A percentile compares a stretch with the other conserved stretches of the same genome.
Conservation (phyloP, 2,888 invertebrate genomes). For the Pimpla rufipes region DNA sequence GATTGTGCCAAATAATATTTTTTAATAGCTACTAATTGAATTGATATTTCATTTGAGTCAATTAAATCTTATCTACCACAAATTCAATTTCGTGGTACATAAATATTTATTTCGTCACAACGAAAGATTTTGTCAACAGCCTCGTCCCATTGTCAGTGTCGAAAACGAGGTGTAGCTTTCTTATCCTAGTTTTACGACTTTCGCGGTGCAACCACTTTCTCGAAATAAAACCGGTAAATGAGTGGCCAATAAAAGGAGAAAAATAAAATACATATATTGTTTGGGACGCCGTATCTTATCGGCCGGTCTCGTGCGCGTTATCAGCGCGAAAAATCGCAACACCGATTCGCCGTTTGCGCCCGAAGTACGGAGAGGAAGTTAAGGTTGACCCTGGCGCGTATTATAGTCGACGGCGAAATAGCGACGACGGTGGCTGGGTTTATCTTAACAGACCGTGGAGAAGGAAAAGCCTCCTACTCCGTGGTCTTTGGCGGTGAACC, state of each 20-base stretch:
- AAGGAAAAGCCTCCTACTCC: conserved; percentile 8
- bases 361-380: conserved; percentile 28
- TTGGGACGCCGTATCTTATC: conserved; percentile 40
- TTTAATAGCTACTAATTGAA: no score
- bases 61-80: no score
- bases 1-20: no score
- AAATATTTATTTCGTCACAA: not conserved
- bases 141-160: no score
- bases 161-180: not conserved
- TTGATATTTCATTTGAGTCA: no score
- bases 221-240: conserved; percentile 5
- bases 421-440: conserved; percentile 49
- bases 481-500: conserved; percentile 64
- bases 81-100: no score
- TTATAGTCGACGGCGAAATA: conserved; percentile 11
- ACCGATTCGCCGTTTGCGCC: conserved; percentile 1
- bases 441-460: conserved; percentile 63
- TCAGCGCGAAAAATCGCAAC: conserved; percentile 48
- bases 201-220: conserved; percentile 20
- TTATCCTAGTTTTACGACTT: conserved; percentile 17
- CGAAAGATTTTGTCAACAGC: no score
- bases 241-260: conserved; percentile 8
- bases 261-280: conserved; percentile 11
- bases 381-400: conserved; percentile 33
- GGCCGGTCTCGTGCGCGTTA: not conserved